phyloP scores from a whole-genome alignment of 2,113 vertebrate genomes.

The Clarias macrocephalus region DNA sequence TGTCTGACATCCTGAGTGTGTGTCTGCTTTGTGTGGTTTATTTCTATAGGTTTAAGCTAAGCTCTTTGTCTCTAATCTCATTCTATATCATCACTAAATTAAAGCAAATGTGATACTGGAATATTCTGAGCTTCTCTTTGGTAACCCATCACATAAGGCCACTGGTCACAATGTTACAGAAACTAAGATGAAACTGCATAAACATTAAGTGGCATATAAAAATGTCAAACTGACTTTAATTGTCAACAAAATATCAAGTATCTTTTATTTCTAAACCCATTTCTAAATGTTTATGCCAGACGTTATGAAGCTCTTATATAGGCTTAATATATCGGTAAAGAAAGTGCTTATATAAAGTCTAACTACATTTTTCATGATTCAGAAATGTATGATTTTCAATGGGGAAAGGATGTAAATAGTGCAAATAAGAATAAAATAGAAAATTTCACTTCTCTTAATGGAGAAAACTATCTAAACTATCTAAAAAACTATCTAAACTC shows the following conservation, averaged over 20 bases:
- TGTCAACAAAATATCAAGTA: neutral
- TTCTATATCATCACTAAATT: slow-evolving; percentile 58
- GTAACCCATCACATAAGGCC: neutral
- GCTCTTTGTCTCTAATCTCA: slow-evolving; percentile 62
- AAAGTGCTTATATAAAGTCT: neutral
- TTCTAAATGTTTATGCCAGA: neutral
- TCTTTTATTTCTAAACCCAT: neutral
- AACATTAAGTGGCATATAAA: neutral
- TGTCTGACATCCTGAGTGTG: slow-evolving; percentile 7
- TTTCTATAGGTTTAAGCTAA: slow-evolving; percentile 56
- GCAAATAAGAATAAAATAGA: neutral
- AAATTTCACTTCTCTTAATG: neutral
- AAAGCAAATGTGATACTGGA: slow-evolving; percentile 38
- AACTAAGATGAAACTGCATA: neutral
- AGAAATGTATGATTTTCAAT: neutral
- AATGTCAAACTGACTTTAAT: neutral
- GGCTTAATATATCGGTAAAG: neutral
- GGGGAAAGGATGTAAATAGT: neutral
- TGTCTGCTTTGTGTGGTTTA: slow-evolving; percentile 41
- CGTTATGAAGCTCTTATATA: neutral
- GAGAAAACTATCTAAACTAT: no score
- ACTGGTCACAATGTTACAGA: neutral
- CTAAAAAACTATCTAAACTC: neutral
- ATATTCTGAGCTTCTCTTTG: neutral
- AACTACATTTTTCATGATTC: neutral